These are phyloP conservation scores for Paramormyrops hopkinsi DNA, from an alignment of 2,797 vertebrate genomes.

Conservation along the genomic window DNA sequence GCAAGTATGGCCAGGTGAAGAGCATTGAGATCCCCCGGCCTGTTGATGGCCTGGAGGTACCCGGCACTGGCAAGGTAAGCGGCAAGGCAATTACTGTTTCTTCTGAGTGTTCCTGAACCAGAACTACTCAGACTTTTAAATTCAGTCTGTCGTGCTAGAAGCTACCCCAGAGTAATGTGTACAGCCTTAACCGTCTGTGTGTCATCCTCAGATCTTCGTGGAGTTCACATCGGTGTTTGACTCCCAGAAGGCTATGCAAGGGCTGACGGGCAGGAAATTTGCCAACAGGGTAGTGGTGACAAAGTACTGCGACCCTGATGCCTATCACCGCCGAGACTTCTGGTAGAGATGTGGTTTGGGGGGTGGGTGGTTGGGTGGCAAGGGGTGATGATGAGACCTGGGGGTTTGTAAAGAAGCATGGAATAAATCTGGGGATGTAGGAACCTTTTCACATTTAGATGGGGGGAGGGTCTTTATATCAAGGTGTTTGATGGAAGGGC, in stretches of 20 bases:
- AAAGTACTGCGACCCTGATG: constrained; percentile 92
- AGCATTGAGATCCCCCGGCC: constrained; percentile 90
- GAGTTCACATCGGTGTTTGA: constrained; percentile 89
- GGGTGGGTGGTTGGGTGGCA: neutral
- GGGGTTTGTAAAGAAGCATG: neutral
- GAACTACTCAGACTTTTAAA: neutral
- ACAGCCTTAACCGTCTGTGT: neutral
- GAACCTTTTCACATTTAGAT: neutral
- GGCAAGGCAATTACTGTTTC: neutral
- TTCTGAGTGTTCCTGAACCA: neutral
- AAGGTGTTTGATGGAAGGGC: neutral
- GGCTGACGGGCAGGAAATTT: constrained; percentile 87
- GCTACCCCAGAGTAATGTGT: neutral
- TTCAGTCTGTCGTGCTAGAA: neutral
- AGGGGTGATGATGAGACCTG: neutral
- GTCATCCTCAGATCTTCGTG: constrained; percentile 74
- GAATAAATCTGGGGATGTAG: neutral
- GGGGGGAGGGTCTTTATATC: constrained; percentile 6
- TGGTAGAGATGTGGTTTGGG: constrained; percentile 70
- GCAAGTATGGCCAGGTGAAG: constrained; percentile 88
- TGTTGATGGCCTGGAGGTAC: constrained; percentile 82
- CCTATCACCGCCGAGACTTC: constrained; percentile 89
- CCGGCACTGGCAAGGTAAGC: constrained; percentile 82
- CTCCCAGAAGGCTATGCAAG: constrained; percentile 96
- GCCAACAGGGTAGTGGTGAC: constrained; percentile 93